A percentile compares a stretch with the other conserved stretches of the same genome.
Conservation (phyloP, 1,140 invertebrate species). For the Anastatus disparis region DNA sequence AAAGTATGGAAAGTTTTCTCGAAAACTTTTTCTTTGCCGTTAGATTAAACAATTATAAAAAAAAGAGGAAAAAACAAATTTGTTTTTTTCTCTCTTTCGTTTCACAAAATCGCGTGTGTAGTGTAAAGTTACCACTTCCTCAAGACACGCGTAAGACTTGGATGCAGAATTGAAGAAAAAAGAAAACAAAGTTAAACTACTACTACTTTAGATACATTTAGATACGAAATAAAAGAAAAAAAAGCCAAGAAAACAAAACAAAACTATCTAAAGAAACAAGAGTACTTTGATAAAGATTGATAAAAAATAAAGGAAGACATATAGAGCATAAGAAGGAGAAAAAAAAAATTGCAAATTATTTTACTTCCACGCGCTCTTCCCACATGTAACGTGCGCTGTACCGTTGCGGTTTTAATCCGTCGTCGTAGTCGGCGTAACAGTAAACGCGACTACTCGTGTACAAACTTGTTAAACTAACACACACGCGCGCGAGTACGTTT, state of each 20-base stretch:
- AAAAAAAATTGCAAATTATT: neutral
- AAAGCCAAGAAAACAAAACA: neutral
- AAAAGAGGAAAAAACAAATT: too few relatives aligned
- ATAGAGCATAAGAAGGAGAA: neutral
- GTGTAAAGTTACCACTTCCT: too few relatives aligned
- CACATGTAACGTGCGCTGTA: neutral
- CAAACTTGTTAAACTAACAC: neutral
- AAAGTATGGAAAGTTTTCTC: neutral
- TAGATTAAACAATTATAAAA: too few relatives aligned
- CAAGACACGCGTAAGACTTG: too few relatives aligned
- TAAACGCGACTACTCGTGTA: neutral
- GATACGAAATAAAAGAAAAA: neutral
- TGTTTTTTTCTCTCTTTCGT: too few relatives aligned
- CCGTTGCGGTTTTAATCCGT: conserved; percentile 8
- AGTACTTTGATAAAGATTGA: neutral
- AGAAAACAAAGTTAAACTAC: too few relatives aligned
- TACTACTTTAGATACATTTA: too few relatives aligned
- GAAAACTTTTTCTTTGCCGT: too few relatives aligned
- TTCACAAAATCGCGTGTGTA: too few relatives aligned
- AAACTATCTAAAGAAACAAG: neutral
- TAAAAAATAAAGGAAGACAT: neutral
- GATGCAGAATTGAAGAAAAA: too few relatives aligned
- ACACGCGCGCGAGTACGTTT: neutral
- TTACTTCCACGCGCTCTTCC: neutral
- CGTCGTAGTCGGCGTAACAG: neutral